Base-by-base conservation (phyloP, 2,797 vertebrate genomes). In the Propithecus perrieri region DNA sequence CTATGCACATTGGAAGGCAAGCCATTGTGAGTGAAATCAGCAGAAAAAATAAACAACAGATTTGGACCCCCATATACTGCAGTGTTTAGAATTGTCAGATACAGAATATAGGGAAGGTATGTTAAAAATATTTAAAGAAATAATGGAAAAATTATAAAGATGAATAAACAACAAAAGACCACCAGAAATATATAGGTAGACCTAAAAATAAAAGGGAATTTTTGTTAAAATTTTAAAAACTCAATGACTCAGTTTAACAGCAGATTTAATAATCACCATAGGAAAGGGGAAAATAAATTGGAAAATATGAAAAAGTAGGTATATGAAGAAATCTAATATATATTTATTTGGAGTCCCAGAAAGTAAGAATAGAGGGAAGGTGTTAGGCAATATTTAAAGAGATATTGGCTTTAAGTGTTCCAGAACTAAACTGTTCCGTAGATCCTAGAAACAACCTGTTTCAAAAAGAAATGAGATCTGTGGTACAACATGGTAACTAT, bases 41-140 rank as follows among this genome's bases (percentile, higher is more conserved):
- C 53, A 76, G 85, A 43, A 92, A 65, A 55, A 86, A 57, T 20
- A 74, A 89, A 89, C 20, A 69, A 67, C 78, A 61, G 41, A 93
- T 53, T 91, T 95, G 41, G 76, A 91, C 3, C 28, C 15, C 24
- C 28, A 14, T 33, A 74, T 48, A 67, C 43, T 72, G 67, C 43
- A 53, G 65, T 75, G 71, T 35, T 80, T 43, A 57, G 46, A 76
- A 33, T 43, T 33, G 18, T 84, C n/a, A 93, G 17, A 55, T 89
- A 63, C 14, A 69, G 53, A 85, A 41, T 85, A 28, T 13, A 50
- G 33, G 41, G 55, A 75, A 46, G 1, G 30, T 30, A 0, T 84
- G 46, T 38, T 87, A 87, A 83, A 79, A 84, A 53, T 72, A 72
- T 72, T 67, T 88, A 48, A 78, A 92, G 48, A 86, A 95, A 48